phyloP scores from a whole-genome alignment of 2,888 invertebrate species.

The Meiosimyza decipiens region DNA sequence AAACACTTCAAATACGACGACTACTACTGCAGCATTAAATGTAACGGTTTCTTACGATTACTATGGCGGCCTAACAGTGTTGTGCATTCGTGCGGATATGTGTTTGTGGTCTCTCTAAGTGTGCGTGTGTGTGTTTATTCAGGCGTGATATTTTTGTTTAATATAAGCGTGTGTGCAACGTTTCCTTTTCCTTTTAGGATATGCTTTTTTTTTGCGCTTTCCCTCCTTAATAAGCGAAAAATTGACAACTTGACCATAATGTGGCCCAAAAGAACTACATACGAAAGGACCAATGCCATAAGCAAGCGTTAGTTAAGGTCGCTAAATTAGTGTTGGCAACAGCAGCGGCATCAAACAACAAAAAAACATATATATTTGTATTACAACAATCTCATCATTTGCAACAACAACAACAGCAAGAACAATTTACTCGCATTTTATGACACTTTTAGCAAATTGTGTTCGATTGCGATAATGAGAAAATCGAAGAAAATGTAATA shows the following conservation, averaged over 20 bases:
- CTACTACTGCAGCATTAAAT: conserved; percentile 8
- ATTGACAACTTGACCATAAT: conserved; percentile 11
- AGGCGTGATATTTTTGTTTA: conserved; percentile 12
- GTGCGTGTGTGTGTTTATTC: conserved; percentile 7
- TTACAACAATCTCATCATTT: background rate
- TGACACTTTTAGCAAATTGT: conserved; percentile 53
- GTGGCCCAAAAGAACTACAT: background rate
- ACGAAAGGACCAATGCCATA: conserved; percentile 1
- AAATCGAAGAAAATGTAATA: no score
- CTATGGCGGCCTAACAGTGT: background rate
- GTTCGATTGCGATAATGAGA: conserved; percentile 22
- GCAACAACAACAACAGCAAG: conserved; percentile 8
- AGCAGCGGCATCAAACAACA: background rate
- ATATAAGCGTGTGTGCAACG: background rate
- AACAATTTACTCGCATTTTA: conserved; percentile 46
- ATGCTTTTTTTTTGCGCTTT: background rate
- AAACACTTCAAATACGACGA: background rate
- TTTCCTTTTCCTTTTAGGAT: background rate
- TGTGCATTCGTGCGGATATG: background rate
- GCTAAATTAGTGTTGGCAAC: conserved; percentile 20
- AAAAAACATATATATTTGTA: no score
- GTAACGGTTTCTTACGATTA: background rate
- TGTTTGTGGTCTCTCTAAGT: background rate
- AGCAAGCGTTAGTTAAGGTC: background rate
- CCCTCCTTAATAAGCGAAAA: background rate